Conservation (phyloP, 2,797 vertebrate genomes). For the Merluccius polli region DNA sequence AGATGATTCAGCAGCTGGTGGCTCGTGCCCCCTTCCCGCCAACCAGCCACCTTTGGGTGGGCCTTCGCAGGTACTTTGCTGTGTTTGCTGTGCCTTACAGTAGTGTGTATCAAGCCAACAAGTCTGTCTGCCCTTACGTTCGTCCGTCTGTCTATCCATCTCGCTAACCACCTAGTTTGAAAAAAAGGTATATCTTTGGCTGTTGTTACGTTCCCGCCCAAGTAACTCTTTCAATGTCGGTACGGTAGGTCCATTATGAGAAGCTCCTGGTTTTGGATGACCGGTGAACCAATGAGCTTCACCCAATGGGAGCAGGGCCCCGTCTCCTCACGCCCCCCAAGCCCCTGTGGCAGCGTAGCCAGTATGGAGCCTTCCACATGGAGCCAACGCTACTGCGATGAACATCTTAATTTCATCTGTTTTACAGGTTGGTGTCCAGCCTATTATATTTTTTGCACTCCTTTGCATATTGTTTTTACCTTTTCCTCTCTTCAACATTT, state of each 20-base stretch:
- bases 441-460: not conserved
- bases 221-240: not conserved
- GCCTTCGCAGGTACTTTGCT: slow-evolving; percentile 18
- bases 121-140: no score
- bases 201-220: no score
- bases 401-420: slow-evolving; percentile 13
- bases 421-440: not conserved
- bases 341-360: slow-evolving; percentile 14
- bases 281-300: not conserved
- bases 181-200: no score
- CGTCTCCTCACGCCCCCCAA: not conserved
- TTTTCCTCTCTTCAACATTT: not conserved
- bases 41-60: slow-evolving; percentile 19
- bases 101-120: no score
- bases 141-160: no score
- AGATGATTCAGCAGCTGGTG: slow-evolving; percentile 18
- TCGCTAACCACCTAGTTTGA: no score
- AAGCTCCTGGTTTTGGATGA: slow-evolving; percentile 15
- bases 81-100: no score
- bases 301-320: not conserved
- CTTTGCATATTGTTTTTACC: not conserved
- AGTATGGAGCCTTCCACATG: not conserved
- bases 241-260: slow-evolving; percentile 6
- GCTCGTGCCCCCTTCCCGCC: not conserved
- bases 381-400: not conserved